Evolutionary conservation across 2,888 invertebrate species (phyloP), one percentile per base, ranked within the genome.

Genomic region (Aspidiotus rigidus): DNA sequence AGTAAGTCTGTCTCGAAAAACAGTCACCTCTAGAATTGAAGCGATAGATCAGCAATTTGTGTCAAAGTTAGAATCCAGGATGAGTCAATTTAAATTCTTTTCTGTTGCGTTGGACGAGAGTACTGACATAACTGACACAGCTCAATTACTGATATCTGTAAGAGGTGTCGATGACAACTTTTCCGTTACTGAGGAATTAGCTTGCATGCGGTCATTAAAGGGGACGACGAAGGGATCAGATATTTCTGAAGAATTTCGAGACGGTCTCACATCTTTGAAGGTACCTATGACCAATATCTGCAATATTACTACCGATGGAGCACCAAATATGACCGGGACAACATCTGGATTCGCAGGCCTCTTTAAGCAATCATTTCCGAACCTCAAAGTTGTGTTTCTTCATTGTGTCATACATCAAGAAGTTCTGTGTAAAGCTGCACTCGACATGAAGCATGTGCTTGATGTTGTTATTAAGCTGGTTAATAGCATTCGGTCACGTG

Each of bases 371-470:
- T 60, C 62, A 67, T 59, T 69, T 55, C 71, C 72, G 70, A 66
- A 70, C 63, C 69, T 72, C 62, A 69, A 73, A 67, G 71, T 74
- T 70, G 59, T 73, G 64, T 72, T 73, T 73, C 66, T 73, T 56
- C 72, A 74, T 71, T 73, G 72, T 71, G 71, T 73, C 62, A 73
- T 73, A 69, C 73, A 74, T 70, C 73, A 73, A 70, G 70, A 73
- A 71, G 71, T 70, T n/a, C 70, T 74, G 57, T 72, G 74, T 71
- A 72, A 71, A 73, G 71, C 70, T 66, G 73, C 71, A 61, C 69
- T 73, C 66, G 71, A 73, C 69, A 69, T n/a, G 70, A 71, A 72
- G 62, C 72, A 72, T 69, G 72, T 73, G 41, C 62, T 72, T 69
- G 66, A 69, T 70, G 69, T 72, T 66, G 62, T 72, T 64, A 72